Evolutionary conservation across 1,140 invertebrate genomes (phyloP).

Genomic region (Rhagoletis pomonella): DNA sequence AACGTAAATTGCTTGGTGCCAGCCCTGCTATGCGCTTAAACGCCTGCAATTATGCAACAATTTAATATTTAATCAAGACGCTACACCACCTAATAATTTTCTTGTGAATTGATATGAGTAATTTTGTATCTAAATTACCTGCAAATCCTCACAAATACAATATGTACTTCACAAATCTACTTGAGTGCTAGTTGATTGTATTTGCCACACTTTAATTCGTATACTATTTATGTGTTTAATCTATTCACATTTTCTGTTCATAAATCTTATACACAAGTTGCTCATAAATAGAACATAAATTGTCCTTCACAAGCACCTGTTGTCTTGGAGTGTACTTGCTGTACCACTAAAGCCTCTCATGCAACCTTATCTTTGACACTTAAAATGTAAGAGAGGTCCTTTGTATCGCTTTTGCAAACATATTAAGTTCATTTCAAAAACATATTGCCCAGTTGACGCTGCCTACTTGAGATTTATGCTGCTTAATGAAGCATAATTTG

Average conservation of each 20-base stretch:
- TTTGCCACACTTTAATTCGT: too few species aligned
- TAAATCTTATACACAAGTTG: too few species aligned
- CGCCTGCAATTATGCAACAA: background rate
- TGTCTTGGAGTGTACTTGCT: background rate
- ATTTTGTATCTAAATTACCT: too few species aligned
- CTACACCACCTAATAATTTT: too few species aligned
- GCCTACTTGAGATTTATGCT: conserved; percentile 9
- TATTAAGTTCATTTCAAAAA: background rate
- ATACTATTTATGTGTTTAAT: too few species aligned
- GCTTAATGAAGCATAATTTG: background rate
- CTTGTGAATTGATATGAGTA: too few species aligned
- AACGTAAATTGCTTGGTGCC: background rate
- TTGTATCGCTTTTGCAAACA: background rate
- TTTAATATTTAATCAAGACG: background rate
- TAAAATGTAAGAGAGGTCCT: background rate
- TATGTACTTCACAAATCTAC: too few species aligned
- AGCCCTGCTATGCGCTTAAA: background rate
- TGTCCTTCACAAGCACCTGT: background rate
- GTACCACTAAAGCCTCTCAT: conserved; percentile 21
- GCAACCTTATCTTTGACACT: conserved; percentile 13
- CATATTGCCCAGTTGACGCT: background rate
- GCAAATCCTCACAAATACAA: too few species aligned
- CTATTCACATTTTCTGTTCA: too few species aligned
- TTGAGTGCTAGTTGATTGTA: too few species aligned
- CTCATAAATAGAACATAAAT: too few species aligned